Evolutionary conservation across 2,113 vertebrate genomes (phyloP).

Genomic region (Trinectes maculatus): DNA sequence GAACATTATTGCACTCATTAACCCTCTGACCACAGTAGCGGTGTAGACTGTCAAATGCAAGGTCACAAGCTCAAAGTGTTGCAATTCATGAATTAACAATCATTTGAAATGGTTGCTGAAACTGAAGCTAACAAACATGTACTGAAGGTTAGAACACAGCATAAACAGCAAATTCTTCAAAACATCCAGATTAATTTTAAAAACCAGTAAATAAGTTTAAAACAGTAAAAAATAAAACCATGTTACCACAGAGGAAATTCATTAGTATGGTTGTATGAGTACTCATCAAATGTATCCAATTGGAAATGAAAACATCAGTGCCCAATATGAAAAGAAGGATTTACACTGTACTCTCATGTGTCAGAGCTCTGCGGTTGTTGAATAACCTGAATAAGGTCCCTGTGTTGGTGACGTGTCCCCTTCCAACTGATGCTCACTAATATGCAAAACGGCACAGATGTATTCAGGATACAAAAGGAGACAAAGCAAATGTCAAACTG

Average conservation of each 20-base stretch:
- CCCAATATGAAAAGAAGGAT: conserved; percentile 41
- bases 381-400: conserved; percentile 63
- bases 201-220: background rate
- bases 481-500: conserved; percentile 78
- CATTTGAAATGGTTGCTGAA: background rate
- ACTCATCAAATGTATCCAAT: conserved; percentile 26
- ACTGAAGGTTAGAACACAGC: no score
- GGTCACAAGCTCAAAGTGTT: no score
- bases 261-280: no score
- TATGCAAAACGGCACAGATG: conserved; percentile 75
- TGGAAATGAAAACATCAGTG: conserved; percentile 48
- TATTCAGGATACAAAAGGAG: conserved; percentile 55
- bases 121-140: background rate
- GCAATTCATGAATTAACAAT: background rate
- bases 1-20: conserved; percentile 1
- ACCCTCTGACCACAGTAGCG: background rate
- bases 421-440: conserved; percentile 61
- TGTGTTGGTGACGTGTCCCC: conserved; percentile 56
- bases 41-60: background rate
- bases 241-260: background rate
- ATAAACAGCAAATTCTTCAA: no score
- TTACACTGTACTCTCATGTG: conserved; percentile 18
- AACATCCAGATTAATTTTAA: background rate
- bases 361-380: conserved; percentile 26
- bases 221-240: background rate